Evolutionary conservation across 2,888 invertebrate species (phyloP), one percentile per base, ranked within the genome.

Genomic region (Drosophila anceps): DNA sequence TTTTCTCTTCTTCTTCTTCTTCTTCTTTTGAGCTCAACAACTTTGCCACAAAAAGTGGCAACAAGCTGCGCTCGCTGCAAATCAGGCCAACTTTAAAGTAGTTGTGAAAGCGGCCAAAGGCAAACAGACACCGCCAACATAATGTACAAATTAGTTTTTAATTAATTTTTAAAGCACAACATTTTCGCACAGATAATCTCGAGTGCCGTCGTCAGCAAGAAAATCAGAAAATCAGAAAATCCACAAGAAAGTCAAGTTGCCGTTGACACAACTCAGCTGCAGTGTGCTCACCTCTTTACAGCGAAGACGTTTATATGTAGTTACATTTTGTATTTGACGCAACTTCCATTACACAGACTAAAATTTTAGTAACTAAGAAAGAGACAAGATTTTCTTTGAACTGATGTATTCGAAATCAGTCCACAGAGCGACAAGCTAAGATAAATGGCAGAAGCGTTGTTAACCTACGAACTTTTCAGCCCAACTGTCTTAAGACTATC

Each of bases 71-170:
- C 39, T 35, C 44, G 8, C 18, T 27, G 24, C 59, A 53, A 79
- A 78, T 69, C 58, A 65, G 63, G 67, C 46, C 76, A 79, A 57
- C 75, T 60, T 58, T 33, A 29, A 66, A 66, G 62, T 58, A 58
- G 33, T 69, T 58, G 20, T 24, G 18, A 29, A 44, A 27, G 18
- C 69, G 41, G 41, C 61, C 57, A 39, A 59, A 55, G 57, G 58
- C 70, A 46, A 65, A 55, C 68, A 58, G 60, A 81, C 63, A 51
- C 63, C 69, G 53, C 18, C 57, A 67, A 69, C 68, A 62, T 76
- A 62, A 73, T 70, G 57, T 53, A 60, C 61, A 82, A 77, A 81
- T 77, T 74, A 73, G 83, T 78, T 81, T 81, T 74, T 69, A 83
- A 75, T 81, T 75, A 74, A 75, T 83, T 73, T 65, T 67, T 54